These are phyloP conservation scores for Dipodomys spectabilis DNA, from an alignment of 2,113 vertebrate species.

Conservation along the genomic window DNA sequence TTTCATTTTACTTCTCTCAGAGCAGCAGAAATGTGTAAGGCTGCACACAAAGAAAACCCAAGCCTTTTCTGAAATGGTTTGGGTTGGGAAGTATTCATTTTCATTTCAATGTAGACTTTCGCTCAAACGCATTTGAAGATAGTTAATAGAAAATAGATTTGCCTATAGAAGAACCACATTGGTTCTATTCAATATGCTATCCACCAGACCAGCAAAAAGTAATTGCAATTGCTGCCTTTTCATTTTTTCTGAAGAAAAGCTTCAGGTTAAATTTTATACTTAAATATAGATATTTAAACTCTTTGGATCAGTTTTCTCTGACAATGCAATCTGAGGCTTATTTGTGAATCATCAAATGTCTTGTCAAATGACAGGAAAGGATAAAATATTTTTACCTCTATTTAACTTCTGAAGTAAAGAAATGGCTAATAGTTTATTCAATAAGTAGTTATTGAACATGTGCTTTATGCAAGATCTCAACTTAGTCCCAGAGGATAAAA, in stretches of 20 bases:
- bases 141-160: constrained; percentile 54
- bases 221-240: constrained; percentile 41
- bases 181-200: background rate
- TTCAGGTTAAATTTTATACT: constrained; percentile 31
- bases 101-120: constrained; percentile 39
- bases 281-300: constrained; percentile 29
- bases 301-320: constrained; percentile 11
- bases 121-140: constrained; percentile 39
- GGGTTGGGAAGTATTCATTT: background rate
- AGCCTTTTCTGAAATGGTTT: background rate
- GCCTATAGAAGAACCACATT: constrained; percentile 16
- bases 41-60: constrained; percentile 11
- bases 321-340: background rate
- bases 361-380: background rate
- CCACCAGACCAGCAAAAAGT: background rate
- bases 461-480: background rate
- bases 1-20: constrained; percentile 52
- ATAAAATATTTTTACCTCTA: background rate
- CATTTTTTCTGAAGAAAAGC: constrained; percentile 43
- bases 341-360: constrained; percentile 29
- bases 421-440: constrained; percentile 1
- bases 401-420: background rate
- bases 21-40: background rate
- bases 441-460: background rate
- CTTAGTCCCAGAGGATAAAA: background rate